Evolutionary conservation across 2,113 vertebrate species (phyloP).

Genomic region (Dryoscopus gambensis): DNA sequence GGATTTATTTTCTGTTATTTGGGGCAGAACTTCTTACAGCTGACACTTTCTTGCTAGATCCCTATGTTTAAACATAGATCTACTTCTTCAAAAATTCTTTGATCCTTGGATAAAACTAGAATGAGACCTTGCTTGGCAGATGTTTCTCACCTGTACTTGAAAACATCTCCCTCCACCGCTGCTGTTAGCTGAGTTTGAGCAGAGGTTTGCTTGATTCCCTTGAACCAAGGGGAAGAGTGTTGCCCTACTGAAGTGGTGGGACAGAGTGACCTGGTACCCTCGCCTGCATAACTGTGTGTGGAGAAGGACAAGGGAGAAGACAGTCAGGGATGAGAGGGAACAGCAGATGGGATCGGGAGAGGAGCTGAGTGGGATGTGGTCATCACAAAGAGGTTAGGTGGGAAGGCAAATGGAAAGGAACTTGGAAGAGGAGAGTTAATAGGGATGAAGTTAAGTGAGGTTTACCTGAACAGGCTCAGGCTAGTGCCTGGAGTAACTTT

Average conservation of each 20-base stretch:
- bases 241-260: not conserved
- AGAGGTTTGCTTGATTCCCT: not conserved
- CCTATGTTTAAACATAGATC: not conserved
- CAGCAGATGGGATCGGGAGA: not conserved
- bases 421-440: not conserved
- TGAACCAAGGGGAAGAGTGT: not conserved
- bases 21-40: not conserved
- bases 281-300: not conserved
- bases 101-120: not conserved
- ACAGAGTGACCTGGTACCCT: not conserved
- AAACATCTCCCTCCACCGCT: not conserved
- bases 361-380: not conserved
- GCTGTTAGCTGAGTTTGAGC: not conserved
- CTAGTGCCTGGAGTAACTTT: not conserved
- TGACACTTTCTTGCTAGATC: not conserved
- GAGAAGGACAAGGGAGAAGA: not conserved
- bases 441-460: not conserved
- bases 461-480: not conserved
- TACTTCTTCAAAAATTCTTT: not conserved
- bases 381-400: not conserved
- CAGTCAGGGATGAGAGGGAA: not conserved
- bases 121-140: not conserved
- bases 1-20: not conserved
- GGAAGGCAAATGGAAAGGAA: not conserved
- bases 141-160: not conserved